These are phyloP conservation scores for Lucilia cuprina DNA, from an alignment of 1,140 invertebrate genomes.

Conservation along the genomic window DNA sequence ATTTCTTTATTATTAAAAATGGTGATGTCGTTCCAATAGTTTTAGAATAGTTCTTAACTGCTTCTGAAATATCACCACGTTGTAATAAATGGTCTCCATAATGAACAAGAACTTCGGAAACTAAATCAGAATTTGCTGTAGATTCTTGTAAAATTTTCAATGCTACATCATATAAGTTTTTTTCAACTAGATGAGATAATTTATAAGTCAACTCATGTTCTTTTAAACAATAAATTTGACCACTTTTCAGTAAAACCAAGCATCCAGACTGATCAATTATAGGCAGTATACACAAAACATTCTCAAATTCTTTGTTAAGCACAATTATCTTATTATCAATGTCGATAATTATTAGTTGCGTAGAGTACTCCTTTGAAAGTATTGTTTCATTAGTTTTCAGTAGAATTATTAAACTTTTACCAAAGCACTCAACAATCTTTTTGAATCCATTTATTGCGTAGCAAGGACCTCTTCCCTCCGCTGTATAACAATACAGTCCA, in stretches of 20 bases:
- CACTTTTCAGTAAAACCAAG: background rate
- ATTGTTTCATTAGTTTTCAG: background rate
- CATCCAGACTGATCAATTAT: background rate
- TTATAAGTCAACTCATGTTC: background rate
- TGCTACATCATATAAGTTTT: constrained; percentile 10
- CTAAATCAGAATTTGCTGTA: background rate
- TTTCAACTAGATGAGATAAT: background rate
- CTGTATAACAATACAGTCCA: background rate
- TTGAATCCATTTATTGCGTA: background rate
- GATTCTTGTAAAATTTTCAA: background rate
- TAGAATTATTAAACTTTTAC: background rate
- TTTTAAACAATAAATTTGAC: background rate
- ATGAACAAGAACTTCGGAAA: background rate
- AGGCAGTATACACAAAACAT: background rate
- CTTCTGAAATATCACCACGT: background rate
- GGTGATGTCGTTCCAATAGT: background rate
- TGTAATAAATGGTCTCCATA: constrained; percentile 20
- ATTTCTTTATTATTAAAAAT: background rate
- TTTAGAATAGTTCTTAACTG: constrained; percentile 1
- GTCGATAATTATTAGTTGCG: background rate
- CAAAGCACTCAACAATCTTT: background rate
- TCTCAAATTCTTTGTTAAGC: background rate
- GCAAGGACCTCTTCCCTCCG: background rate
- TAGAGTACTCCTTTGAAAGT: background rate
- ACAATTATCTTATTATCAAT: constrained; percentile 22